Evolutionary conservation across 2,113 vertebrate species (phyloP).

Genomic region (western clawed frog (Xenopus tropicalis)): DNA sequence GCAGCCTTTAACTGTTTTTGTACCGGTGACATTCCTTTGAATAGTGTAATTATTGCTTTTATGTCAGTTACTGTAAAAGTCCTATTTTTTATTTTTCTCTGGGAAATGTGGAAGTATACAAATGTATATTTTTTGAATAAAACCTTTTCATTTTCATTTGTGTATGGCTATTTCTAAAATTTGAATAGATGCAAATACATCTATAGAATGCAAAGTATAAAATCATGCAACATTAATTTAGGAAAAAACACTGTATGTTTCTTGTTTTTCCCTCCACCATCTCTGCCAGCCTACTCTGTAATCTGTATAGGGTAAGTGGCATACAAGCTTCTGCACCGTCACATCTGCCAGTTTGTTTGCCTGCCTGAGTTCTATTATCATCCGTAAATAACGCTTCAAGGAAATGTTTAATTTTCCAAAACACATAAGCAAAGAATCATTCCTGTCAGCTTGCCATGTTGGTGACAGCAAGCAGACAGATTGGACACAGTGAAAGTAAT

Average conservation of each 20-base stretch:
- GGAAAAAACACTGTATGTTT: neutral
- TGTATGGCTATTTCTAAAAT: neutral
- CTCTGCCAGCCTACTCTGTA: neutral
- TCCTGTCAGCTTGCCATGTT: constrained; percentile 31
- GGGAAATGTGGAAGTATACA: constrained; percentile 1
- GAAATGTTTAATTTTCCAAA: constrained; percentile 34
- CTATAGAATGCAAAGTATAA: neutral
- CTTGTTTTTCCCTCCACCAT: neutral
- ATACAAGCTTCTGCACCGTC: constrained; percentile 5
- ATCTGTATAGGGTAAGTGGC: neutral
- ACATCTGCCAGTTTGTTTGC: constrained; percentile 19
- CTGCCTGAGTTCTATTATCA: constrained; percentile 7
- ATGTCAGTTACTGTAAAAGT: neutral
- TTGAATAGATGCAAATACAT: neutral
- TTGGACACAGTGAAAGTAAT: constrained; percentile 36
- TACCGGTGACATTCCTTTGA: neutral
- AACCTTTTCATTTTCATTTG: constrained; percentile 6
- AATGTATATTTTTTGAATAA: neutral
- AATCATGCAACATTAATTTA: neutral
- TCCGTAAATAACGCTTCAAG: constrained; percentile 29
- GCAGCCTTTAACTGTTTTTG: constrained; percentile 47
- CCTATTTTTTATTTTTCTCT: constrained; percentile 11
- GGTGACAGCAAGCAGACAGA: constrained; percentile 22
- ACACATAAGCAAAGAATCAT: constrained; percentile 7
- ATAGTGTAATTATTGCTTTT: neutral